These are phyloP conservation scores for Talpa occidentalis DNA, from an alignment of 2,113 vertebrate species.

Conservation along the genomic window DNA sequence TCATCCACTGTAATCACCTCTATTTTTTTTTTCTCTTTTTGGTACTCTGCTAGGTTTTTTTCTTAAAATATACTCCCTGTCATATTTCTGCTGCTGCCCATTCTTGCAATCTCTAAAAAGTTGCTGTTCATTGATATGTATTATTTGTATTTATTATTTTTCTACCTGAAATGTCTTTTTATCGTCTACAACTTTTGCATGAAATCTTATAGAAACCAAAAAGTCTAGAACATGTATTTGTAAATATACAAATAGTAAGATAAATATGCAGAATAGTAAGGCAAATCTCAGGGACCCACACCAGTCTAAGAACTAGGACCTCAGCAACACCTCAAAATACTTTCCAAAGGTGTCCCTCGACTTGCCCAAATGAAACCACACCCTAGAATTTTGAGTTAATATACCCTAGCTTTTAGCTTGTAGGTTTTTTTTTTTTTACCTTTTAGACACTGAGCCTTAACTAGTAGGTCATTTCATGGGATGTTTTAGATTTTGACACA, in stretches of 20 bases:
- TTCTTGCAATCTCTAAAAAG: conserved; percentile 3
- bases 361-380: neutral
- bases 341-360: neutral
- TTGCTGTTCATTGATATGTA: neutral
- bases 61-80: neutral
- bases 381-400: neutral
- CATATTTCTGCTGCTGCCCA: neutral
- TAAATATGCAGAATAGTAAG: neutral
- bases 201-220: neutral
- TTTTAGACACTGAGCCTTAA: neutral
- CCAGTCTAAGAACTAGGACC: neutral
- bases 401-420: neutral
- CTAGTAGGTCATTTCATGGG: neutral
- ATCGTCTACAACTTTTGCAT: neutral
- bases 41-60: neutral
- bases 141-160: neutral
- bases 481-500: neutral
- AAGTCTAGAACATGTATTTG: neutral
- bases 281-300: neutral
- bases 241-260: neutral
- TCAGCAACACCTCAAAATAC: neutral
- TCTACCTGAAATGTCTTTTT: neutral
- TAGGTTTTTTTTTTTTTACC: no score
- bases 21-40: neutral
- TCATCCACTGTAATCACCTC: neutral